Evolutionary conservation across 2,888 invertebrate species (phyloP), one percentile per base, ranked within the genome.

Genomic region (Agrenia bidenticulata): DNA sequence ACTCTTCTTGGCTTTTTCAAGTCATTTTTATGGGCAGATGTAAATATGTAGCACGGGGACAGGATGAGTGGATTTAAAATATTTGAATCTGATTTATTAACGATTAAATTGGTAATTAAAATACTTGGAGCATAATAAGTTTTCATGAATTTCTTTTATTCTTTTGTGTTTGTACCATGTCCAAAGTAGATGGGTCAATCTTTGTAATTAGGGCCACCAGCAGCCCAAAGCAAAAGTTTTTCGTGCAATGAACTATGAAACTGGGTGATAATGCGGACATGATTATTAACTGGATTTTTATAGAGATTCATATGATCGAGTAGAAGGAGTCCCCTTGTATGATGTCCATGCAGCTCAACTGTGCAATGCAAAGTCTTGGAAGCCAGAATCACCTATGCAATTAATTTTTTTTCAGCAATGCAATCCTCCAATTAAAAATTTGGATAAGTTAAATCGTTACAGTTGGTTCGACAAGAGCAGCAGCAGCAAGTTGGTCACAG

Each of bases 251-350:
- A 15, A 15, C 9, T 45, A 15, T 45, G 9, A 45, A 45, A 45
- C 9, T 17, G 2, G 19, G 45, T 45, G 4, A 32, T 32, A 4
- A 32, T 7, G 19, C 5, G 5, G 45, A 45, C 5, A 5, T 45
- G 5, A 45, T 17, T 19, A 45, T 45, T 45, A 5, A 45, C 45
- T 17, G 45, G 15, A 15, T 45, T 45, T 4, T 45, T 45, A 15
- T 45, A 45, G 19, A 45, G 45, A 15, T 45, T 19, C 45, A 45
- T 45, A 53, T 77, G 72, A 66, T 81, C 81, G 2, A 80, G 78
- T 0, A 81, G 78, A 78, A 81, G 77, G 73, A 79, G 79, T 5
- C 81, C 81, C 17, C 80, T 72, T 1, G 81, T 80, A 57, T 77
- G 72, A 23, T 64, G 70, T 19, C 81, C 81, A 26, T 77, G 69